These are phyloP conservation scores for Micromussa lordhowensis DNA, from an alignment of 92 coral and sea anemone species.

Conservation along the genomic window DNA sequence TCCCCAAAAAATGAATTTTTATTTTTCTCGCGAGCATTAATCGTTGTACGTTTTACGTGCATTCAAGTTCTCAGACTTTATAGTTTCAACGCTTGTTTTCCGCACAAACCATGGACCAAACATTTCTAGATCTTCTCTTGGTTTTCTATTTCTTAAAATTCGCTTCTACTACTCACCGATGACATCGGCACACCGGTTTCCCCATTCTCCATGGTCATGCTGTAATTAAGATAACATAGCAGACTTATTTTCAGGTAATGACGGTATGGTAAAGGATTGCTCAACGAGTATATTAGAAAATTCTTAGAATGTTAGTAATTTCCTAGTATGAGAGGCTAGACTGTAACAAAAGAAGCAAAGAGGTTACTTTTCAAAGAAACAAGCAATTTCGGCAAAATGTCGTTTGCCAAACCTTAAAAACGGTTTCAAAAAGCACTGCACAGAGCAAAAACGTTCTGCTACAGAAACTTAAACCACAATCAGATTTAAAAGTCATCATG, in stretches of 20 bases:
- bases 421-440: too few relatives aligned
- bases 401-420: not conserved
- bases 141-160: not conserved
- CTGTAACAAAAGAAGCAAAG: not conserved
- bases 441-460: too few relatives aligned
- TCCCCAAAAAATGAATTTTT: too few relatives aligned
- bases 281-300: not conserved
- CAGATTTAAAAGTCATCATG: too few relatives aligned
- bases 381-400: not conserved
- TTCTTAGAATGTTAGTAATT: not conserved
- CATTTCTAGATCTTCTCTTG: not conserved
- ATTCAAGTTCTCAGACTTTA: too few relatives aligned
- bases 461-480: too few relatives aligned
- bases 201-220: constrained; percentile 30
- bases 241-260: not conserved
- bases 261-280: not conserved
- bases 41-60: too few relatives aligned
- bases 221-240: constrained; percentile 7
- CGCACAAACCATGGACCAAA: not conserved
- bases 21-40: too few relatives aligned
- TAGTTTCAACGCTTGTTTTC: not conserved
- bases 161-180: constrained; percentile 30
- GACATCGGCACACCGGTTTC: constrained; percentile 22
- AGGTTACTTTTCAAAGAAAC: not conserved
- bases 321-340: not conserved